These are phyloP conservation scores for Anniella stebbinsi DNA, from an alignment of 2,797 vertebrate genomes.

Conservation along the genomic window DNA sequence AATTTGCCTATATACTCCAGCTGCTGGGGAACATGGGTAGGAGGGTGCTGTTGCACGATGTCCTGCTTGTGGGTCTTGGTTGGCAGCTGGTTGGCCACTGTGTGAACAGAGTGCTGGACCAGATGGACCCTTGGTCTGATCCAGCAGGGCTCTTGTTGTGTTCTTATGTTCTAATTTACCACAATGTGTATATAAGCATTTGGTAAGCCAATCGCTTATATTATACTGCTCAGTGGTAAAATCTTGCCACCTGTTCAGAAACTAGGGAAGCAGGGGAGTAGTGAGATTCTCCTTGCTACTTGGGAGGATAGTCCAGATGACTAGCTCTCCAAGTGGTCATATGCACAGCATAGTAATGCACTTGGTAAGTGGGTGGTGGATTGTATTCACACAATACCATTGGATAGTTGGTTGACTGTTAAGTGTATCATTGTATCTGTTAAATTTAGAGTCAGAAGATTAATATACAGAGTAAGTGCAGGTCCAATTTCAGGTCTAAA, in stretches of 20 bases:
- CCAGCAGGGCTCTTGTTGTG: too few relatives aligned
- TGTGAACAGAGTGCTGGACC: too few relatives aligned
- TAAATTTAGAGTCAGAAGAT: conserved; percentile 5
- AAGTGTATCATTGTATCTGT: neutral
- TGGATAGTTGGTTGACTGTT: neutral
- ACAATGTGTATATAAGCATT: neutral
- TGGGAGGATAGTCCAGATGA: neutral
- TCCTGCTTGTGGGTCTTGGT: too few relatives aligned
- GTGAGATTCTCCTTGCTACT: neutral
- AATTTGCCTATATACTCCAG: too few relatives aligned
- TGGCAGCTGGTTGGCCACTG: too few relatives aligned
- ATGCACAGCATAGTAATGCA: neutral
- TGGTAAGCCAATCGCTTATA: too few relatives aligned
- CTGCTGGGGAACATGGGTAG: too few relatives aligned
- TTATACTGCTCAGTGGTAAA: neutral
- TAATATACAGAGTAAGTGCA: neutral
- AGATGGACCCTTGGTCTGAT: too few relatives aligned
- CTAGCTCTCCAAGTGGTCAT: neutral
- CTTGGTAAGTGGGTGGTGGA: neutral
- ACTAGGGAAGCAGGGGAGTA: neutral
- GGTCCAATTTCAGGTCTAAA: neutral
- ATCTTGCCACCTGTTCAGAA: neutral
- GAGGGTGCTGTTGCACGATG: too few relatives aligned
- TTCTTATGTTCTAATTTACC: neutral
- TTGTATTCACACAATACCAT: neutral